Percentiles rank a stretch among this genome's conserved stretches.
phyloP scores from a whole-genome alignment of 2,888 invertebrate species.

The Acronicta alni region DNA sequence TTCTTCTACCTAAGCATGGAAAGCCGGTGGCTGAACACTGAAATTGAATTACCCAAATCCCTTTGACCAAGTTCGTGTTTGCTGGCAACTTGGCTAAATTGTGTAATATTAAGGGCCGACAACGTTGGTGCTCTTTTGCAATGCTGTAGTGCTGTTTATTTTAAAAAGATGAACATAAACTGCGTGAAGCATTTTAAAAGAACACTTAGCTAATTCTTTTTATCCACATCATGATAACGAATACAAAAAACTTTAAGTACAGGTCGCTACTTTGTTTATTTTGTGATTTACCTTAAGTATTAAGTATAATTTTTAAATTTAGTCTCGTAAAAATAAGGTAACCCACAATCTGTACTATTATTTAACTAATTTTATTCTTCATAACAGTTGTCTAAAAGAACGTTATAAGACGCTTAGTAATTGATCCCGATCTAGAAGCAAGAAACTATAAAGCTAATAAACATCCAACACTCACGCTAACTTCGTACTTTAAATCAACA shows the following conservation, averaged over 20 bases:
- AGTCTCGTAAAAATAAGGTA: too few species aligned
- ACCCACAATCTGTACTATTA: too few species aligned
- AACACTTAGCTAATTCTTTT: conserved; percentile 10
- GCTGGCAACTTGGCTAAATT: conserved; percentile 72
- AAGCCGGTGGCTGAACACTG: conserved; percentile 76
- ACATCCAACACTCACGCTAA: too few species aligned
- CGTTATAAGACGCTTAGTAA: too few species aligned
- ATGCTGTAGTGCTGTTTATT: conserved; percentile 58
- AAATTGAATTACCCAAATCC: conserved; percentile 82
- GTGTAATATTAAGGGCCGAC: conserved; percentile 72
- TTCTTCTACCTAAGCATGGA: conserved; percentile 72
- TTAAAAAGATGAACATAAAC: conserved; percentile 55
- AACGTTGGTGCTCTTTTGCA: conserved; percentile 63
- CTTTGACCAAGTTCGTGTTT: conserved; percentile 81
- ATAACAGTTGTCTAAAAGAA: too few species aligned
- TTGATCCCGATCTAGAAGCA: too few species aligned
- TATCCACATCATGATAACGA: background rate
- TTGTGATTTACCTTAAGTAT: too few species aligned
- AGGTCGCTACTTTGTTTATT: background rate
- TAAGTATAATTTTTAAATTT: too few species aligned
- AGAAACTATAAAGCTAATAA: too few species aligned
- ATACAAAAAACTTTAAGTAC: background rate
- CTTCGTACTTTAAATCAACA: background rate
- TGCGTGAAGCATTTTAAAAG: conserved; percentile 26
- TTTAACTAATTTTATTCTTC: too few species aligned